Evolutionary conservation across 2,888 invertebrate species (phyloP), one percentile per base, ranked within the genome.

Genomic region (Hirtodrosophila duncani): DNA sequence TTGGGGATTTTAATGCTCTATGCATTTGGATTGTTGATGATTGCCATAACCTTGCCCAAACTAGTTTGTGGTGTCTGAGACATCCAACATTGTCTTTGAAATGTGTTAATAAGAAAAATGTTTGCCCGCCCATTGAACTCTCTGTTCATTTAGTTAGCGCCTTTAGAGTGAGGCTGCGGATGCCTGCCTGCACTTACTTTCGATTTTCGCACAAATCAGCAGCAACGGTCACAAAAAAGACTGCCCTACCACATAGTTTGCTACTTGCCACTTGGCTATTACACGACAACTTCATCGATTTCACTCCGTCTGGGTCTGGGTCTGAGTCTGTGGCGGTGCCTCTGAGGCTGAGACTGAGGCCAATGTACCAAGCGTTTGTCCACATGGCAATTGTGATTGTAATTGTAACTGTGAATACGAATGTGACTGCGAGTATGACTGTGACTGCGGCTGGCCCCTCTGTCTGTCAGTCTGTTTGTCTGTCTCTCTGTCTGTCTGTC

Each of bases 161-260:
- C 5, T 24, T 20, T 9, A 10, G 18, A 31, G 43, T 39, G 26
- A n/a, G n/a, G n/a, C n/a, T n/a, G n/a, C n/a, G n/a, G n/a, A n/a
- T n/a, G 37, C 36, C 41, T 31, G 42, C 21, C 26, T 20, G 34
- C 8, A 50, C 57, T 45, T 68, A 81, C 74, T 74, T 79, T 74
- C 74, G 82, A 80, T 81, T 81, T 74, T 81, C 51, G 72, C 70
- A 55, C 56, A 59, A 71, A 50, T 44, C 48, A 39, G 8, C 49
- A 51, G 33, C 62, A 38, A 26, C 9, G 23, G 38, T 38, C 41
- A 61, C 44, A 43, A 36, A 41, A 61, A 59, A 44, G 18, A 27
- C 41, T 36, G 29, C 70, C 66, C 57, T 66, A 70, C 46, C 38
- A 10, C 38, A 42, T 41, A 53, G 27, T 64, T 56, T 69, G 66